Base-by-base conservation (phyloP, 2,113 vertebrate species). In the Antidorcas marsupialis region DNA sequence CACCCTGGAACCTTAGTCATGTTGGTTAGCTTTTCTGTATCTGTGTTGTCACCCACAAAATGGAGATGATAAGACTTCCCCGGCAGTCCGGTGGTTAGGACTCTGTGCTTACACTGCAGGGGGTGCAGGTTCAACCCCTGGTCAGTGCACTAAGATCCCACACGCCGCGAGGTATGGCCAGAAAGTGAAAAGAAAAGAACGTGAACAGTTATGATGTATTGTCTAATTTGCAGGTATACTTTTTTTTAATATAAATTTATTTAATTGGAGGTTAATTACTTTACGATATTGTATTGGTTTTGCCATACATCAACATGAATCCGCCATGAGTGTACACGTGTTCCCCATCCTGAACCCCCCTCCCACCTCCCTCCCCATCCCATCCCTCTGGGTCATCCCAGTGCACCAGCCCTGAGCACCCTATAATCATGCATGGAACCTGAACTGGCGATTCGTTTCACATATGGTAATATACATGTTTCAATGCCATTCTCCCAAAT, bases 81-180 rank as follows among this genome's bases (percentile, higher is more conserved):
- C 0, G 11, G 39, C 6, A 43, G 71, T 7, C 39, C 0, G 0
- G 71, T 76, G 39, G 36, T 43, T 43, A 76, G 2, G 23, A 43
- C 39, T 43, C 36, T 0, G 2, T 43, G 71, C 39, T 76, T 76
- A 39, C 23, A 14, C 12, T 76, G 39, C 71, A 43, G 6, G 39
- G 67, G 23, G 23, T 1, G 3, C 23, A 27, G 71, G 23, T 76
- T 76, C 71, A 76, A 27, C 71, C 39, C 71, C 71, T 76, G 71
- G 23, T 43, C 23, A 43, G 71, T 6, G 12, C 39, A 15, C 39
- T 43, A 27, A 43, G 12, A 76, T 27, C 71, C 71, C 23, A 27
- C 39, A 43, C 6, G 39, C 71, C 3, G 12, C 71, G 27, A 7
- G 23, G 11, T 19, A 14, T 27, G 71, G 39, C 43, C 39, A 76